Evolutionary conservation across 2,113 vertebrate genomes (phyloP).

Genomic region (Bufo gargarizans): DNA sequence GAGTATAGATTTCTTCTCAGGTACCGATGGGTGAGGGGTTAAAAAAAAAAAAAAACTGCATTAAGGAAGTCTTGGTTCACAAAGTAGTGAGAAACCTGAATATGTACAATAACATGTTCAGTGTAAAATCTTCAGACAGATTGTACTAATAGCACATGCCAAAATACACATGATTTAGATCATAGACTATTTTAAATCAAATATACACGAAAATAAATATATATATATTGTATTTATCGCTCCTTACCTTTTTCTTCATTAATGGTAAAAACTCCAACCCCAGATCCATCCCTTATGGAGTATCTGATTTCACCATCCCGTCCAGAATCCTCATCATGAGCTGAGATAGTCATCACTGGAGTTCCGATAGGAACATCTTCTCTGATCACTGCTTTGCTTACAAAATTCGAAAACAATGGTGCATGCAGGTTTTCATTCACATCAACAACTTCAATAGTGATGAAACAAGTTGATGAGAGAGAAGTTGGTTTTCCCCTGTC

Average conservation of each 20-base stretch:
- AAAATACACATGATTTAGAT: too few relatives aligned
- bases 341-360: constrained; percentile 86
- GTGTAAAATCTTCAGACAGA: too few relatives aligned
- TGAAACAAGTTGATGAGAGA: constrained; percentile 87
- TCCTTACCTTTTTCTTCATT: constrained; percentile 91
- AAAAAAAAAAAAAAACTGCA: too few relatives aligned
- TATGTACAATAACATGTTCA: too few relatives aligned
- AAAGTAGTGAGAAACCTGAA: background rate
- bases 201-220: background rate
- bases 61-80: background rate
- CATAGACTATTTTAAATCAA: background rate
- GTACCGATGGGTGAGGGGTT: too few relatives aligned
- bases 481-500: constrained; percentile 93
- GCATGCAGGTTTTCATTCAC: constrained; percentile 93
- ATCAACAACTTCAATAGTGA: constrained; percentile 91
- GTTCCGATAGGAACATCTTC: constrained; percentile 87
- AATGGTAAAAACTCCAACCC: constrained; percentile 90
- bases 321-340: constrained; percentile 88
- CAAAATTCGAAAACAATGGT: constrained; percentile 85
- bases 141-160: too few relatives aligned
- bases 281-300: constrained; percentile 93
- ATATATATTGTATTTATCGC: background rate
- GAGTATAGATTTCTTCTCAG: too few relatives aligned
- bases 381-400: constrained; percentile 88
- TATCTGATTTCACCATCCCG: constrained; percentile 90